Evolutionary conservation across 1,140 invertebrate species (phyloP), one percentile per base, ranked within the genome.

Genomic region (Palaemon carinicauda): DNA sequence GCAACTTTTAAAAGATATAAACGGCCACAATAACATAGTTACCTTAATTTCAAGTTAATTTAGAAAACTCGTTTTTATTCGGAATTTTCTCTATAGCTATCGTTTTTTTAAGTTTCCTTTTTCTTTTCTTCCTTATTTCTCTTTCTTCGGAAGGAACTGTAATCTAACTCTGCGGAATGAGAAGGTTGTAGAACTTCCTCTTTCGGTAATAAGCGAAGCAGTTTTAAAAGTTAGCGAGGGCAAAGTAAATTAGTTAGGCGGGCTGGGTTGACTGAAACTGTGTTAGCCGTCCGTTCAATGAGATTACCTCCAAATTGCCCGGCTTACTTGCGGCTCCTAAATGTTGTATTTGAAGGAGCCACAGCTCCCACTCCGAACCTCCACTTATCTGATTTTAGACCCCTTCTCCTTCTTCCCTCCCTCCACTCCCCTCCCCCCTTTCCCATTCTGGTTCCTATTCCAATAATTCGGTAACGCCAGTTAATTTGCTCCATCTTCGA

Each of bases 221-320:
- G 81, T 83, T 83, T 83, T 83, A 83, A 83, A 83, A 83, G 81
- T 83, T 82, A 75, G 75, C 65, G 65, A 31, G 81, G 81, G 3
- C 81, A 41, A 60, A 83, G 81, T 83, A 77, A 83, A 83, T 83
- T 83, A 83, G 81, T 77, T 77, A 75, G 73, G 73, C 71, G 71
- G 74, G 33, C 27, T 53, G 81, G 52, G 81, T 77, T 53, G 81
- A 50, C 81, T 75, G 81, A 54, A 83, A 83, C 73, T 50, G 71
- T 77, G 81, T 83, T 83, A 83, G 81, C 41, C 71, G 80, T 71
- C 65, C 31, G 81, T 33, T 75, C 51, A 69, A 82, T 82, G 81
- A 54, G 81, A 82, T 82, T 82, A 82, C 19, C 31, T n/a, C 52
- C 69, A 54, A 82, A 74, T 82, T 24, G 19, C 41, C 0, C 60